Percentiles rank a stretch among this genome's conserved stretches.
Evolutionary conservation across 1,140 invertebrate genomes (phyloP).

Genomic region (Drosophila guanche): DNA sequence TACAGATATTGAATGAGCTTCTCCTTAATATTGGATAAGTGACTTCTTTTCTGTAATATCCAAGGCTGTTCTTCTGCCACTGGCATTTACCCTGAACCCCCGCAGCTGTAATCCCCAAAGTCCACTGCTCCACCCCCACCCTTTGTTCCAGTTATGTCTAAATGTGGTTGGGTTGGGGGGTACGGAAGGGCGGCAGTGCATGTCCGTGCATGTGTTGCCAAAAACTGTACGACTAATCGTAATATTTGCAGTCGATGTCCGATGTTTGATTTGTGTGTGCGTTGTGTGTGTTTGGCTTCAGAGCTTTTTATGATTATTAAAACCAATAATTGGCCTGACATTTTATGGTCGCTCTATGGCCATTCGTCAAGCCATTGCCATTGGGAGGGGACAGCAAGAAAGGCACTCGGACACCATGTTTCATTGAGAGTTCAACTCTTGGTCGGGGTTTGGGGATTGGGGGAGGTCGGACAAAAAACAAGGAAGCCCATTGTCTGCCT

Average conservation of each 20-base stretch:
- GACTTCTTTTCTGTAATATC: too few relatives aligned
- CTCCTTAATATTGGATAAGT: too few relatives aligned
- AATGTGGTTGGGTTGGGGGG: not conserved
- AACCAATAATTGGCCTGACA: conserved; percentile 58
- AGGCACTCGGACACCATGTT: conserved; percentile 6
- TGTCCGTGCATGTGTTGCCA: conserved; percentile 33
- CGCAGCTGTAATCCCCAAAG: too few relatives aligned
- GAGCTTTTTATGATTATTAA: conserved; percentile 42
- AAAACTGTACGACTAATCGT: conserved; percentile 24
- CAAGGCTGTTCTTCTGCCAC: too few relatives aligned
- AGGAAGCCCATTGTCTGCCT: conserved; percentile 45
- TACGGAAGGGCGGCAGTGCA: conserved; percentile 2
- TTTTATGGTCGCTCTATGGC: conserved; percentile 25
- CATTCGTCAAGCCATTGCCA: conserved; percentile 42
- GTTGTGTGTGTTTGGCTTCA: conserved; percentile 14
- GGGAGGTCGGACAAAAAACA: conserved; percentile 14
- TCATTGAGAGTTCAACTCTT: conserved; percentile 36
- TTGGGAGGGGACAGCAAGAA: not conserved
- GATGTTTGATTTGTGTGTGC: conserved; percentile 5
- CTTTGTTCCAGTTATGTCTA: conserved; percentile 15
- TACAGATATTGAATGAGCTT: too few relatives aligned
- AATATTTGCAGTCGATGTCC: not conserved
- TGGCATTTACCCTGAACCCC: too few relatives aligned
- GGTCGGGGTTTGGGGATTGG: not conserved
- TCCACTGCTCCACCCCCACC: not conserved